These are phyloP conservation scores for Nemapogon koenigi DNA, from an alignment of 2,888 invertebrate species.

Conservation along the genomic window DNA sequence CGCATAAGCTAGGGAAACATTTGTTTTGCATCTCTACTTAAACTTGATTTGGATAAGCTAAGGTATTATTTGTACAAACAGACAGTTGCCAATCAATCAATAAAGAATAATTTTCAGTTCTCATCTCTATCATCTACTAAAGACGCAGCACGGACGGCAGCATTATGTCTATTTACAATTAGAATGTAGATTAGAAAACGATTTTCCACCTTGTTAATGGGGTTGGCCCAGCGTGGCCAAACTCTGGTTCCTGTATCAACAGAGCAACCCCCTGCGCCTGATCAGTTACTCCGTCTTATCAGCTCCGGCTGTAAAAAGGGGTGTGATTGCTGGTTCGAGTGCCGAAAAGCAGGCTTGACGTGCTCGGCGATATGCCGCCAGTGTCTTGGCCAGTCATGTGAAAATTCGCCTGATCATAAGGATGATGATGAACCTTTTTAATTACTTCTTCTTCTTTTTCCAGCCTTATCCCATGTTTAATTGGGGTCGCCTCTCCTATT, in stretches of 20 bases:
- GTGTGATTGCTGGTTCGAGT: conserved; percentile 1
- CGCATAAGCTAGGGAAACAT: neutral
- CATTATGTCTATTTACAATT: too few relatives aligned
- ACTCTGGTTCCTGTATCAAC: neutral
- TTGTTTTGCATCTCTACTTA: neutral
- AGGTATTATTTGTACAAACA: neutral
- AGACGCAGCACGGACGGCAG: too few relatives aligned
- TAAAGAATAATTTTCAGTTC: conserved; percentile 4
- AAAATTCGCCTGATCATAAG: conserved; percentile 4
- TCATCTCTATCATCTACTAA: conserved; percentile 2
- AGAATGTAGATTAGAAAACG: too few relatives aligned
- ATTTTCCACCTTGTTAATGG: too few relatives aligned
- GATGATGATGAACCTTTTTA: neutral
- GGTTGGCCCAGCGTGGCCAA: neutral
- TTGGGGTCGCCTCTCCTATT: too few relatives aligned
- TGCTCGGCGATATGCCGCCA: too few relatives aligned
- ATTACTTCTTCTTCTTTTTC: too few relatives aligned
- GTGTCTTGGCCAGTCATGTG: too few relatives aligned
- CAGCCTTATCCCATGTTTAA: too few relatives aligned
- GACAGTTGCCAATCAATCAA: neutral
- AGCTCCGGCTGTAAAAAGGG: conserved; percentile 1
- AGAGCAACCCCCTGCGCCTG: conserved; percentile 4
- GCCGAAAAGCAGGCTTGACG: conserved; percentile 1
- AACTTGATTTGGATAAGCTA: neutral
- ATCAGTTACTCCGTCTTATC: conserved; percentile 1